Percentiles rank a stretch among this genome's conserved stretches.
phyloP scores from a whole-genome alignment of 1,140 invertebrate genomes.

The Steinernema khuongi region DNA sequence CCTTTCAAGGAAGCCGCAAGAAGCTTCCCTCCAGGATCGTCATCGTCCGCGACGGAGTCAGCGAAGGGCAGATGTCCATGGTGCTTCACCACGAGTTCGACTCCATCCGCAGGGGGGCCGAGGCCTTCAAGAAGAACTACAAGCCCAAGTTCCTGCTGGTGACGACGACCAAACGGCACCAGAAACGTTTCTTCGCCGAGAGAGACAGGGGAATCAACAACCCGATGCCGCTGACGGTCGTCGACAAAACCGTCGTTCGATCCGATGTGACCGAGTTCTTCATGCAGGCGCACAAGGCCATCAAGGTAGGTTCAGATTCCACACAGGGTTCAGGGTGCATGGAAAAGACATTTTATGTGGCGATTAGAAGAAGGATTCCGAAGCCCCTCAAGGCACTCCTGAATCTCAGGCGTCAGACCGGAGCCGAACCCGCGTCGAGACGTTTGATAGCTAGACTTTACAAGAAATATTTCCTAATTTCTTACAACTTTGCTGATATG shows the following conservation, averaged over 20 bases:
- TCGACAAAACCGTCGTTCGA: constrained; percentile 31
- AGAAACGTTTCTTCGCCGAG: constrained; percentile 33
- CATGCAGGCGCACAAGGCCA: constrained; percentile 18
- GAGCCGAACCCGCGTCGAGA: too few species aligned
- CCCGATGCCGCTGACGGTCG: constrained; percentile 24
- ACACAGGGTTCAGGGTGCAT: too few species aligned
- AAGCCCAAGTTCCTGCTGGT: constrained; percentile 25
- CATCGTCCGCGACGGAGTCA: constrained; percentile 32
- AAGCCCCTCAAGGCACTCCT: too few species aligned
- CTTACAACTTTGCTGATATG: too few species aligned
- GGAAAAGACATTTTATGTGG: too few species aligned
- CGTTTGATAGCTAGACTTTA: too few species aligned
- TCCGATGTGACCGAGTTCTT: constrained; percentile 39
- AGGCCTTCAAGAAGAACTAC: not conserved
- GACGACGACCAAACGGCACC: constrained; percentile 34
- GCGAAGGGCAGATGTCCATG: constrained; percentile 35
- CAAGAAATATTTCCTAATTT: too few species aligned
- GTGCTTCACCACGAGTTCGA: constrained; percentile 28
- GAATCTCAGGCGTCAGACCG: too few species aligned
- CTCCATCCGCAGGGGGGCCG: constrained; percentile 23
- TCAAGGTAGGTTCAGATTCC: not conserved
- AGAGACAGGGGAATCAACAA: constrained; percentile 15
- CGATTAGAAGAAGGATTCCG: too few species aligned
- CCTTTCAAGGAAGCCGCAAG: constrained; percentile 17
- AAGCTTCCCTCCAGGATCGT: constrained; percentile 27